phyloP scores from a whole-genome alignment of 1,140 invertebrate genomes.

The Helicorthomorpha holstii region DNA sequence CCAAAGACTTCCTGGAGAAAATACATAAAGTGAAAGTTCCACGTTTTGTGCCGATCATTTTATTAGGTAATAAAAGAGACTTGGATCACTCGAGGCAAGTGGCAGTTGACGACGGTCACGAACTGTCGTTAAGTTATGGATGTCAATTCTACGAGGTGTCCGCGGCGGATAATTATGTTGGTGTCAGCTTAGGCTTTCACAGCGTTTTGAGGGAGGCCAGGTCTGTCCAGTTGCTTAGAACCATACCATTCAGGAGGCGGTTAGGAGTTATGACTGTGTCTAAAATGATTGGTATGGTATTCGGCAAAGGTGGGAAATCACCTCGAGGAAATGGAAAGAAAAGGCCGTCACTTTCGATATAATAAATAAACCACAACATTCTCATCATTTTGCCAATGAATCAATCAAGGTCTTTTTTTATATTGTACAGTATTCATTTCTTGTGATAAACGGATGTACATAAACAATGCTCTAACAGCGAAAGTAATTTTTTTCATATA shows the following conservation, averaged over 20 bases:
- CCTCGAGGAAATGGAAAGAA: constrained; percentile 1
- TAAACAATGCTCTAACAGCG: too few relatives aligned
- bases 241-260: not conserved
- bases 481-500: too few relatives aligned
- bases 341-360: not conserved
- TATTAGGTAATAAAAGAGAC: constrained; percentile 66
- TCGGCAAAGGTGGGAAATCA: not conserved
- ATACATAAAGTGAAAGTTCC: constrained; percentile 32
- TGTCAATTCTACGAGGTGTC: constrained; percentile 75
- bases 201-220: constrained; percentile 46
- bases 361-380: too few relatives aligned
- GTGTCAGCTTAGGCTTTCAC: constrained; percentile 60
- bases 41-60: constrained; percentile 33
- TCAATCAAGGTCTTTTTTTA: too few relatives aligned
- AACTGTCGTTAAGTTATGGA: constrained; percentile 52
- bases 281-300: constrained; percentile 2
- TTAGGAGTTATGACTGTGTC: not conserved
- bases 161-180: constrained; percentile 58
- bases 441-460: too few relatives aligned
- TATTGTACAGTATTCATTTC: too few relatives aligned
- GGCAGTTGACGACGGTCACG: constrained; percentile 60
- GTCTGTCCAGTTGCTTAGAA: constrained; percentile 38
- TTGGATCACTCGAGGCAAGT: constrained; percentile 61
- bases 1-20: constrained; percentile 49
- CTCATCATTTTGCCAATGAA: too few relatives aligned